A percentile compares a stretch with the other conserved stretches of the same genome.
phyloP scores from a whole-genome alignment of 2,888 invertebrate species.

The Germaria angustata region DNA sequence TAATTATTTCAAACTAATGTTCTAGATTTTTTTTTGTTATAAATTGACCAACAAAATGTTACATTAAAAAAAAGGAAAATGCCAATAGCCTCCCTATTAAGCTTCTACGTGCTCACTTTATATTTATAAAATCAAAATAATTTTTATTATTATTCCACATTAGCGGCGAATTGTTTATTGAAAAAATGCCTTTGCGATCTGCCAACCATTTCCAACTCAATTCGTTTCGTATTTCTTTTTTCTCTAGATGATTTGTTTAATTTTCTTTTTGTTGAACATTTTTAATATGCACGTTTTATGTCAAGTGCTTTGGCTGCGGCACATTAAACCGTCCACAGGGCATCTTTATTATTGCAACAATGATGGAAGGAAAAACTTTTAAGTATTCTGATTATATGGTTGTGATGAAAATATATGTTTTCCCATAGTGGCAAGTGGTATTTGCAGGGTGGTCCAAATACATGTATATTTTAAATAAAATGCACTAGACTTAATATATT shows the following conservation, averaged over 20 bases:
- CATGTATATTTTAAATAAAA: too few species aligned
- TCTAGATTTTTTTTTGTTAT: too few species aligned
- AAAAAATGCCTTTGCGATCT: slow-evolving; percentile 7
- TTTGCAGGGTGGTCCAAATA: too few species aligned
- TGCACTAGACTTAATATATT: too few species aligned
- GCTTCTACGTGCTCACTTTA: background rate
- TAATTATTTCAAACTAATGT: too few species aligned
- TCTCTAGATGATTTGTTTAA: slow-evolving; percentile 7
- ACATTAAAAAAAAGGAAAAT: too few species aligned
- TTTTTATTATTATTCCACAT: slow-evolving; percentile 26
- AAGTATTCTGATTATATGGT: slow-evolving; percentile 23
- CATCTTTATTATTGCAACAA: slow-evolving; percentile 48
- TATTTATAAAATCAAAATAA: background rate
- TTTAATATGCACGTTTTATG: slow-evolving; percentile 63
- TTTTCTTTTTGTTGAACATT: slow-evolving; percentile 40
- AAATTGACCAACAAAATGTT: too few species aligned
- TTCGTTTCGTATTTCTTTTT: slow-evolving; percentile 7
- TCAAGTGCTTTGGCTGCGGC: slow-evolving; percentile 52
- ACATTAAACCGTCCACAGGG: slow-evolving; percentile 53
- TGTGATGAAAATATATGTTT: background rate
- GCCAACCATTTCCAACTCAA: slow-evolving; percentile 21
- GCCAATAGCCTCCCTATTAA: too few species aligned
- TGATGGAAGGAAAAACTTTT: slow-evolving; percentile 26
- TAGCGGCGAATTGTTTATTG: slow-evolving; percentile 45
- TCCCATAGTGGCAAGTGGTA: slow-evolving; percentile 1